phyloP scores from a whole-genome alignment of 2,888 invertebrate species.

The Epirrita christyi region DNA sequence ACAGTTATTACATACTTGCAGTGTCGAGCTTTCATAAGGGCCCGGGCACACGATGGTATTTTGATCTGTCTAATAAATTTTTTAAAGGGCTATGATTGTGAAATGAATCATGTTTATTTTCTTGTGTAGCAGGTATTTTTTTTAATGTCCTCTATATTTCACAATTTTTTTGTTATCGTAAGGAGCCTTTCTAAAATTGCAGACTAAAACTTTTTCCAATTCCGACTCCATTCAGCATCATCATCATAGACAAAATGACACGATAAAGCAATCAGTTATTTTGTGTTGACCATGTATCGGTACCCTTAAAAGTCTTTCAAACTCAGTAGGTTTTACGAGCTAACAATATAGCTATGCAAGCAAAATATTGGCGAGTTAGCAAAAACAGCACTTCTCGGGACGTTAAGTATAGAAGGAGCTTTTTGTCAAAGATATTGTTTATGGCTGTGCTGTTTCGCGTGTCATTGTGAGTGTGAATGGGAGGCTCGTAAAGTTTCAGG shows the following conservation, averaged over 20 bases:
- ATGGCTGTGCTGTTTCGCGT: constrained; percentile 30
- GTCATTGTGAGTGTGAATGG: constrained; percentile 20
- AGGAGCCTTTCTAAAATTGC: no score
- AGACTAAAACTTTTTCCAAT: no score
- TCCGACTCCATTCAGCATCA: no score
- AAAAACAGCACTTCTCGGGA: constrained; percentile 23
- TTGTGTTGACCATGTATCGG: constrained; percentile 3
- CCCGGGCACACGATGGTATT: constrained; percentile 4
- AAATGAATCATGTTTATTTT: no score
- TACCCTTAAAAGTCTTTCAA: constrained; percentile 7
- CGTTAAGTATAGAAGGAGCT: constrained; percentile 26
- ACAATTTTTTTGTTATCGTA: no score
- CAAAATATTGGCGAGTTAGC: constrained; percentile 32
- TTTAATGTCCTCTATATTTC: no score
- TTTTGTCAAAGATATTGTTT: constrained; percentile 32
- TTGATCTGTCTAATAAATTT: neutral
- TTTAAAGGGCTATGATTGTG: no score
- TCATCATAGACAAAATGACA: no score
- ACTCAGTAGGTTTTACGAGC: constrained; percentile 29
- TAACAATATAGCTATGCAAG: constrained; percentile 30
- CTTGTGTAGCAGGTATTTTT: no score
- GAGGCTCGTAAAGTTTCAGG: constrained; percentile 21
- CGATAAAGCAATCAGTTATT: no score
- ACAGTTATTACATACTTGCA: constrained; percentile 49
- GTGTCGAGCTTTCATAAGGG: constrained; percentile 33